Conservation (phyloP, 1,140 invertebrate genomes). For the Lasioglossum albipes region DNA sequence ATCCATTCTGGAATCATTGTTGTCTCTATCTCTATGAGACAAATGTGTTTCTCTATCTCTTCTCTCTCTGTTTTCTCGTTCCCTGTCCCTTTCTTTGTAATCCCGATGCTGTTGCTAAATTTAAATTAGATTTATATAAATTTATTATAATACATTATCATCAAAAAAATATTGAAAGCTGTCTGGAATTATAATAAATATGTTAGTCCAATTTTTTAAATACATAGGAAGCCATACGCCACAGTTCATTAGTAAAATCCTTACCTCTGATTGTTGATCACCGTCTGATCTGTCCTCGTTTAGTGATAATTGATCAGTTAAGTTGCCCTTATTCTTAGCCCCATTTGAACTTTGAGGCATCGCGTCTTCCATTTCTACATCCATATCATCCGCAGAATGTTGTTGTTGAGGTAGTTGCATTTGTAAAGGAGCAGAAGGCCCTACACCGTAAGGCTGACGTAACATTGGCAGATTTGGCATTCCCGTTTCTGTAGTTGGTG, state of each 20-base stretch:
- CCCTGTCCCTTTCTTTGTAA: constrained; percentile 70
- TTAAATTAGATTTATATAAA: constrained; percentile 6
- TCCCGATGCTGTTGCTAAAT: constrained; percentile 48
- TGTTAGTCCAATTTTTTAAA: neutral
- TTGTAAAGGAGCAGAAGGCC: constrained; percentile 77
- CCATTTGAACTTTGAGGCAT: constrained; percentile 67
- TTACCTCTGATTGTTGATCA: constrained; percentile 58
- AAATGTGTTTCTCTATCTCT: constrained; percentile 64
- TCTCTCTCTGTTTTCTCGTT: constrained; percentile 72
- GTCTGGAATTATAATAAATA: neutral
- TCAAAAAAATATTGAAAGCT: neutral
- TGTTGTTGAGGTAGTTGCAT: constrained; percentile 77
- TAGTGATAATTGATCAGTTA: constrained; percentile 74
- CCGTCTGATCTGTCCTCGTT: constrained; percentile 62
- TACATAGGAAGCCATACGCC: neutral
- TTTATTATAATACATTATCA: neutral
- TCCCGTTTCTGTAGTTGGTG: constrained; percentile 73
- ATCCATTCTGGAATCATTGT: constrained; percentile 64
- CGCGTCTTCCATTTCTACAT: constrained; percentile 84
- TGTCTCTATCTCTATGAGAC: constrained; percentile 60
- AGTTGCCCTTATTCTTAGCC: constrained; percentile 65
- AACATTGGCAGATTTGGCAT: constrained; percentile 76
- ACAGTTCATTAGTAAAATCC: neutral
- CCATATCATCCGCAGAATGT: constrained; percentile 81
- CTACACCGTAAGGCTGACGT: constrained; percentile 72